phyloP scores from a whole-genome alignment of 2,888 invertebrate genomes.

The Ferdinandea cuprea region DNA sequence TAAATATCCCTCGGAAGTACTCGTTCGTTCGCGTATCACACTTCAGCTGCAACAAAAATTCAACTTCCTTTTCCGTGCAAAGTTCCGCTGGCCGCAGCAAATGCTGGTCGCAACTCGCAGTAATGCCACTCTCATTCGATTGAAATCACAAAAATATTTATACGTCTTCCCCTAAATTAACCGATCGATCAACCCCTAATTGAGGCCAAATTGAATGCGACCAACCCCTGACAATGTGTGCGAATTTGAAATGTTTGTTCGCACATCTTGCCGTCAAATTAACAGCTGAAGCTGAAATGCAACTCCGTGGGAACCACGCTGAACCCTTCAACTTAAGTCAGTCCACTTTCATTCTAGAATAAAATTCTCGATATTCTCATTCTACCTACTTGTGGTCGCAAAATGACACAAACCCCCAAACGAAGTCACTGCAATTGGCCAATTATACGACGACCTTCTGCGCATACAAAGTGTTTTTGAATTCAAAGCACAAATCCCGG shows the following conservation, averaged over 20 bases:
- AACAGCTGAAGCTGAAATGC: slow-evolving; percentile 71
- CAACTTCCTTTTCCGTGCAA: slow-evolving; percentile 19
- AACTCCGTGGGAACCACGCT: slow-evolving; percentile 60
- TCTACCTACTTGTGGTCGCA: slow-evolving; percentile 39
- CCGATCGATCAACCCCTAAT: slow-evolving; percentile 73
- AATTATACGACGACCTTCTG: slow-evolving; percentile 49
- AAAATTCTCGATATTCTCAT: background rate
- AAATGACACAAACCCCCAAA: slow-evolving; percentile 52
- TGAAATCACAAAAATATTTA: slow-evolving; percentile 67
- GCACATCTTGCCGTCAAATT: slow-evolving; percentile 62
- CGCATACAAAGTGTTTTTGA: slow-evolving; percentile 26
- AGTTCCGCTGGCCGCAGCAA: slow-evolving; percentile 50
- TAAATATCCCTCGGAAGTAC: slow-evolving; percentile 45
- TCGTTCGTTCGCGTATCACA: slow-evolving; percentile 45
- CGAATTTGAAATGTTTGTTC: slow-evolving; percentile 66
- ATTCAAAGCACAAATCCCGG: slow-evolving; percentile 49
- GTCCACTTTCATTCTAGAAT: no score
- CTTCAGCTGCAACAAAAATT: slow-evolving; percentile 63
- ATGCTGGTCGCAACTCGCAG: slow-evolving; percentile 64
- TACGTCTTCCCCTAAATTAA: slow-evolving; percentile 61
- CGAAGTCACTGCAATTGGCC: slow-evolving; percentile 58
- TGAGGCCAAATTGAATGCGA: slow-evolving; percentile 59
- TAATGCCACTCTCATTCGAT: slow-evolving; percentile 61
- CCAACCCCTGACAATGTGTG: slow-evolving; percentile 46
- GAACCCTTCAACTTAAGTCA: slow-evolving; percentile 25